Conservation (phyloP, 2,888 invertebrate genomes). For the Dastarcus helophoroides region DNA sequence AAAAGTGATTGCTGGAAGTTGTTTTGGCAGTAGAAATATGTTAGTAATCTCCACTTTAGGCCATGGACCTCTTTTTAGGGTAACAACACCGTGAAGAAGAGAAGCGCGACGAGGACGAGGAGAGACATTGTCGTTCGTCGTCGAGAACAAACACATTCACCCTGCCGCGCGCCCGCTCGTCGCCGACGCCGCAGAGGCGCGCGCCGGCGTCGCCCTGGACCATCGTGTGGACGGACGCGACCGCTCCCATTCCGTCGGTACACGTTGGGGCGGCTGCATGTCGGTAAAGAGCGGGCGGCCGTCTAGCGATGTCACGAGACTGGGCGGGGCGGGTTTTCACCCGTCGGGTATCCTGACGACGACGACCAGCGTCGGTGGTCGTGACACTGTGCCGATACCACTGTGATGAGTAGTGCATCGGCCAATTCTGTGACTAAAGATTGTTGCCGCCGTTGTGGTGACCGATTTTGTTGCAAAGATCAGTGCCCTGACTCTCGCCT, state of each 20-base stretch:
- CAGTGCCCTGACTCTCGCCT: slow-evolving; percentile 17
- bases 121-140: too few relatives aligned
- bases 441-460: slow-evolving; percentile 16
- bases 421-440: slow-evolving; percentile 25
- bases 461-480: slow-evolving; percentile 9
- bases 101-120: too few relatives aligned
- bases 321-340: slow-evolving; percentile 36
- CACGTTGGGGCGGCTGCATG: slow-evolving; percentile 38
- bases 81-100: too few relatives aligned
- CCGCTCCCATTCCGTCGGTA: slow-evolving; percentile 49
- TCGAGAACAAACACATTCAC: too few relatives aligned
- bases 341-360: slow-evolving; percentile 34
- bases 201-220: slow-evolving; percentile 2
- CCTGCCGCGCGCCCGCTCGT: too few relatives aligned
- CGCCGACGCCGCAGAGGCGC: not conserved
- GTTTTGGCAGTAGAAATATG: too few relatives aligned
- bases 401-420: slow-evolving; percentile 31
- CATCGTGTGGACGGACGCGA: slow-evolving; percentile 15
- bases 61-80: too few relatives aligned
- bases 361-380: slow-evolving; percentile 21
- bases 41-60: too few relatives aligned
- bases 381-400: slow-evolving; percentile 17
- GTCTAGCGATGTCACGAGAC: slow-evolving; percentile 36
- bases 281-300: slow-evolving; percentile 34
- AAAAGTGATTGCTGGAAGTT: too few relatives aligned